A percentile compares a stretch with the other conserved stretches of the same genome.
Conservation (phyloP, 2,888 invertebrate species). For the Eupeodes latifasciatus region DNA sequence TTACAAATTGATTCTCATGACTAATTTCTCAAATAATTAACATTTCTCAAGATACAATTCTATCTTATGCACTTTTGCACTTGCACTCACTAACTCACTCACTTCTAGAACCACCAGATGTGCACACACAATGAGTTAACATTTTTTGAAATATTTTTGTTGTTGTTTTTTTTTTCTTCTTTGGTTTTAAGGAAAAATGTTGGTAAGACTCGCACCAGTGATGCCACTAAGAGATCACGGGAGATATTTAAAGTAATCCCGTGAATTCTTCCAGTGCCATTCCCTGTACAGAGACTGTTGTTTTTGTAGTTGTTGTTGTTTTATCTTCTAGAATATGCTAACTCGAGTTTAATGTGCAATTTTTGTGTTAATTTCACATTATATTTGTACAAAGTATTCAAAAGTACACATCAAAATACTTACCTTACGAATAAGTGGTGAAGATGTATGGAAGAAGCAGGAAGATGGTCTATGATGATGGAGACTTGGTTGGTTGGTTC, state of each 20-base stretch:
- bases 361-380: constrained; percentile 51
- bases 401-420: constrained; percentile 16
- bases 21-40: constrained; percentile 75
- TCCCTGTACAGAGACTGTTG: constrained; percentile 84
- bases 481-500: neutral
- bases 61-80: constrained; percentile 3
- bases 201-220: constrained; percentile 83
- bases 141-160: constrained; percentile 15
- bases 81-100: too few species aligned
- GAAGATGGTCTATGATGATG: constrained; percentile 19
- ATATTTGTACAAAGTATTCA: constrained; percentile 11
- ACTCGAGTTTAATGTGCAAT: constrained; percentile 55
- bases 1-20: constrained; percentile 70
- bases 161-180: too few species aligned
- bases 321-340: constrained; percentile 20
- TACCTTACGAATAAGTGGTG: neutral
- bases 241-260: constrained; percentile 84
- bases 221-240: constrained; percentile 86
- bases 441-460: constrained; percentile 5
- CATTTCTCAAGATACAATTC: constrained; percentile 52
- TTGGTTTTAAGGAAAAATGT: constrained; percentile 33
- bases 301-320: neutral
- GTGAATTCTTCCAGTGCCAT: constrained; percentile 89
- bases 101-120: neutral
- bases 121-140: constrained; percentile 50